Percentiles rank a stretch among this genome's conserved stretches.
Conservation (phyloP, 2,888 invertebrate species). For the Crioceris asparagi region DNA sequence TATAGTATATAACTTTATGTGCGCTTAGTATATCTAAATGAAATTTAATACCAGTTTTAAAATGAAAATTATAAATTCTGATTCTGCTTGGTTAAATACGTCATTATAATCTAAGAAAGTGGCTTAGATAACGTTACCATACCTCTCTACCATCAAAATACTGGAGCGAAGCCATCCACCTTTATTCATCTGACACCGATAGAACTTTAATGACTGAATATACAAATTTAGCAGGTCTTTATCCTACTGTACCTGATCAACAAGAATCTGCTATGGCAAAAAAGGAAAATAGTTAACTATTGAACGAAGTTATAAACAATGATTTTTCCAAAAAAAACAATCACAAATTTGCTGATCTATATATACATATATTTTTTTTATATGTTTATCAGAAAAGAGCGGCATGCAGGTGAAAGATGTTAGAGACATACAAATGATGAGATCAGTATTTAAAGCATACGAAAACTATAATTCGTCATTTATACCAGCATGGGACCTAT, state of each 20-base stretch:
- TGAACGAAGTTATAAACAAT: slow-evolving; percentile 38
- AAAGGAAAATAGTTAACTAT: slow-evolving; percentile 32
- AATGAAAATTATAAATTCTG: slow-evolving; percentile 1
- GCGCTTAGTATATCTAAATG: no score
- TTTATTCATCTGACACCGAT: slow-evolving; percentile 73
- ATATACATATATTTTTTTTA: no score
- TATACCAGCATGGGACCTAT: slow-evolving; percentile 7
- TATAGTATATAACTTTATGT: no score
- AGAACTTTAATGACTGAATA: slow-evolving; percentile 81
- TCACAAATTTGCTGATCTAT: slow-evolving; percentile 47
- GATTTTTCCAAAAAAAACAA: slow-evolving; percentile 37
- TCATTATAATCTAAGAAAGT: slow-evolving; percentile 61
- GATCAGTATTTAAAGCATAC: slow-evolving; percentile 47
- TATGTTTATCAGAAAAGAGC: slow-evolving; percentile 49
- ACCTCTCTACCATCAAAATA: slow-evolving; percentile 46
- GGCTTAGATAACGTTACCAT: slow-evolving; percentile 60
- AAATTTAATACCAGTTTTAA: no score
- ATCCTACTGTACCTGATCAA: slow-evolving; percentile 38
- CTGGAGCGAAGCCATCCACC: slow-evolving; percentile 43
- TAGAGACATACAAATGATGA: slow-evolving; percentile 1
- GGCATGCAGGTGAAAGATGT: slow-evolving; percentile 35
- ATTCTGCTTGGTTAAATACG: slow-evolving; percentile 46
- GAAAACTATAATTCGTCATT: slow-evolving; percentile 50
- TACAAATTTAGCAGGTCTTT: slow-evolving; percentile 66
- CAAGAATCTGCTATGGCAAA: slow-evolving; percentile 43